Base-by-base conservation (phyloP, 2,113 vertebrate species). In the Coreoperca whiteheadi region DNA sequence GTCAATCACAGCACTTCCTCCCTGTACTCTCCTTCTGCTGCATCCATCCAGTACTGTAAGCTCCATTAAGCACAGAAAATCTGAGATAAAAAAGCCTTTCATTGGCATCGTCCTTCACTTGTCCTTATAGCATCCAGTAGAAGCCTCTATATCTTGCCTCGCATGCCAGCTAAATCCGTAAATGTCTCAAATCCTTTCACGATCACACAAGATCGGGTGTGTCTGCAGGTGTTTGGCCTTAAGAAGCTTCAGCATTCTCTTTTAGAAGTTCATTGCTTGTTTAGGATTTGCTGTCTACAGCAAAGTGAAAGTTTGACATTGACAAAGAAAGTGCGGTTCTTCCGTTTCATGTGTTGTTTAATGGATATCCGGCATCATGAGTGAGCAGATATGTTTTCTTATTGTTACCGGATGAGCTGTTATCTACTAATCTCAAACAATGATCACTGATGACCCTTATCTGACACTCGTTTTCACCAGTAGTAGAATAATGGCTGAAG, bases 61-160 rank as follows among this genome's bases (percentile, higher is more conserved):
- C 59, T 81, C 32, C 46, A 18, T 63, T 71, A 67, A 50, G 39
- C n/a, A 34, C 32, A 74, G 23, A 50, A 76, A 84, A 74, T 41
- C 23, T 39, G 66, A 81, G 39, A 73, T 87, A 51, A 25, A 75
- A 43, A 41, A 72, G 7, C 37, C 20, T 53, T 51, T 75, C 15
- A 53, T 4, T 70, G 60, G 32, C 61, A 39, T 23, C 59, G 77
- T 72, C 84, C 78, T 85, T 79, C 54, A 50, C 34, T 74, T 69
- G 61, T 67, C 66, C 81, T 59, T 60, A 84, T 46, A 86, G 53
- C 61, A 81, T 61, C 59, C 2, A n/a, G 1, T 16, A 63, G 61
- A 78, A 88, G 74, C 60, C 32, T 73, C 25, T 54, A 4, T 59
- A 77, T 82, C 66, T 69, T 21, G 16, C 4, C 43, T 21, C 14